A percentile compares a stretch with the other conserved stretches of the same genome.
Conservation (phyloP, 2,888 invertebrate species). For the Drosophila testacea region DNA sequence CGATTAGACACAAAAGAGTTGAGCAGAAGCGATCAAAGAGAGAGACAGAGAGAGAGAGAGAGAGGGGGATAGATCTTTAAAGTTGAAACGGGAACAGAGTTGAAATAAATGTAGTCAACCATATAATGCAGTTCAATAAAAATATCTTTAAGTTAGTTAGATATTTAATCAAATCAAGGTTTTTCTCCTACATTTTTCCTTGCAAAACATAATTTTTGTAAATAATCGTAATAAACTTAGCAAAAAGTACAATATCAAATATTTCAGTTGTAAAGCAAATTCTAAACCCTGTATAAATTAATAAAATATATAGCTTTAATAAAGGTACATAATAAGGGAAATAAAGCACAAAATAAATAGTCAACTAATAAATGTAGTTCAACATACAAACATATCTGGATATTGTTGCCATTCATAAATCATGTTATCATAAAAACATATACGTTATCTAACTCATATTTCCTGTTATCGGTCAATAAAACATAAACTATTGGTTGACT, state of each 20-base stretch:
- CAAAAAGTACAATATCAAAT: too few species aligned
- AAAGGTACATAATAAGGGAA: too few species aligned
- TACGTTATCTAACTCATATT: background rate
- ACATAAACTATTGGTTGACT: constrained; percentile 8
- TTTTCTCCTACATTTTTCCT: too few species aligned
- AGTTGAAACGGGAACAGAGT: constrained; percentile 2
- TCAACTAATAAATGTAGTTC: background rate
- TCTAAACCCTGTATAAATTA: too few species aligned
- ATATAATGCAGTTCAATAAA: background rate
- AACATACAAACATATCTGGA: background rate
- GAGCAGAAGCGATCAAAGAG: constrained; percentile 24
- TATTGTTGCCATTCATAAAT: constrained; percentile 1
- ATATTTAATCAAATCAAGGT: too few species aligned
- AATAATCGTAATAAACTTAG: too few species aligned
- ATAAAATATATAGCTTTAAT: too few species aligned
- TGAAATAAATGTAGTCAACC: background rate
- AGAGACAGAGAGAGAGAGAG: background rate
- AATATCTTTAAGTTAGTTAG: too few species aligned
- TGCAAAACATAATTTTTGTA: too few species aligned
- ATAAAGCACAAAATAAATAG: too few species aligned
- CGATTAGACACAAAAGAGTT: constrained; percentile 43
- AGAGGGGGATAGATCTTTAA: constrained; percentile 2
- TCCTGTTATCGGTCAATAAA: constrained; percentile 8
- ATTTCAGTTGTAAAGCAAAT: too few species aligned
- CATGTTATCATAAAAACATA: background rate